Evolutionary conservation across 1,140 invertebrate genomes (phyloP).

Genomic region (Pseudomyrmex concolor): DNA sequence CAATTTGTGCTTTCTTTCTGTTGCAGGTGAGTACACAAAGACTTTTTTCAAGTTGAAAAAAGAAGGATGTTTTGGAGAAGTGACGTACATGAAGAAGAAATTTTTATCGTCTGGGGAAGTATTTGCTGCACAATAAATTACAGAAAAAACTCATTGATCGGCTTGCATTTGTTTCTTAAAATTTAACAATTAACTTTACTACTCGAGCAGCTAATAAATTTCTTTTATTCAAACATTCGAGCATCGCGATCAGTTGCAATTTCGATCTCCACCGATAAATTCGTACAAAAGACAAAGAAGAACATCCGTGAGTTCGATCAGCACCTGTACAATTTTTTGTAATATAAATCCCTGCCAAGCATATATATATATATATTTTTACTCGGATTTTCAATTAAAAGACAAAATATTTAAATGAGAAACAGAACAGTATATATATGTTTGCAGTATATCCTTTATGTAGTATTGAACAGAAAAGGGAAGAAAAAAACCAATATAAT

Average conservation of each 20-base stretch:
- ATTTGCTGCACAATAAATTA: too few relatives aligned
- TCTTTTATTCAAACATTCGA: not conserved
- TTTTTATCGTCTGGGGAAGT: too few relatives aligned
- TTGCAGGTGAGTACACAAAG: constrained; percentile 68
- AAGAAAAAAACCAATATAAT: constrained; percentile 12
- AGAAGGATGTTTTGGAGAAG: too few relatives aligned
- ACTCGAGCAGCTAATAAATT: too few relatives aligned
- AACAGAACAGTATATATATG: not conserved
- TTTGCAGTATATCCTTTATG: too few relatives aligned
- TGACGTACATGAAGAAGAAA: too few relatives aligned
- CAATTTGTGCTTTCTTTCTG: constrained; percentile 49
- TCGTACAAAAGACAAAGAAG: not conserved
- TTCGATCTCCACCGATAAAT: not conserved
- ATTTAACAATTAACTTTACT: too few relatives aligned
- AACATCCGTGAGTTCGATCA: not conserved
- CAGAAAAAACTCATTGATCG: too few relatives aligned
- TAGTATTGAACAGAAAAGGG: not conserved
- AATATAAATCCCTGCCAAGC: constrained; percentile 8
- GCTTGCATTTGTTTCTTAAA: too few relatives aligned
- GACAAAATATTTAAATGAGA: constrained; percentile 9
- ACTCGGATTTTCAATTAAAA: constrained; percentile 6
- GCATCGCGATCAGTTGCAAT: not conserved
- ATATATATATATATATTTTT: not conserved
- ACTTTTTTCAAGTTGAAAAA: not conserved
- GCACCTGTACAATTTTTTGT: not conserved